phyloP scores from a whole-genome alignment of 2,113 vertebrate genomes.

The Nycticryphes semicollaris region DNA sequence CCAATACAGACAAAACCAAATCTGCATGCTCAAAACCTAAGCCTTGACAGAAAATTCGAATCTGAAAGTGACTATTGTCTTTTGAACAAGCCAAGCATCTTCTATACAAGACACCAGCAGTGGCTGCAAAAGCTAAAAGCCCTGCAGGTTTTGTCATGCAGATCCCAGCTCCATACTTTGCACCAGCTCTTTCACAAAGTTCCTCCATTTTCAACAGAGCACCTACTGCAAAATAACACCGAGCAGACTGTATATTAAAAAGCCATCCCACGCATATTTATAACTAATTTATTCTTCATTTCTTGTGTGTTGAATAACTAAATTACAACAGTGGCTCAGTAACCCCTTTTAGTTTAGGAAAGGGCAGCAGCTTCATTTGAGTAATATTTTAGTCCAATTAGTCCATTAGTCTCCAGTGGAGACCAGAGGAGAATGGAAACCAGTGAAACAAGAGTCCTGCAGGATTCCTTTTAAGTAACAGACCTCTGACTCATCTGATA shows the following conservation, averaged over 20 bases:
- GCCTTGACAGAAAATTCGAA: neutral
- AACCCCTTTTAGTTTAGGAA: conserved; percentile 72
- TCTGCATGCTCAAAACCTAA: neutral
- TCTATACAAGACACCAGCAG: neutral
- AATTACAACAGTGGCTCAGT: conserved; percentile 73
- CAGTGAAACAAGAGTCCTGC: conserved; percentile 46
- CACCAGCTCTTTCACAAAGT: conserved; percentile 25
- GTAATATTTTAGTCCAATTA: conserved; percentile 73
- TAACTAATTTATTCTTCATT: conserved; percentile 71
- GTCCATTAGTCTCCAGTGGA: conserved; percentile 74
- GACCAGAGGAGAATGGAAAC: conserved; percentile 62
- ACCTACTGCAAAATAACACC: conserved; percentile 55
- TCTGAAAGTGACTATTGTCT: neutral
- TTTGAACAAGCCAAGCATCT: neutral
- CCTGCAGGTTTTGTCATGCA: neutral
- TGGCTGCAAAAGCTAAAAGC: neutral
- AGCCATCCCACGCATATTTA: conserved; percentile 63
- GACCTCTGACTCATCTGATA: conserved; percentile 55
- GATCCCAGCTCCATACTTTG: neutral
- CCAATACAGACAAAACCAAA: neutral
- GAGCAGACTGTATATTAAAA: conserved; percentile 63
- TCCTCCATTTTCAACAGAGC: conserved; percentile 41
- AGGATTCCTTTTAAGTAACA: conserved; percentile 63
- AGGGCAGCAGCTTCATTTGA: conserved; percentile 71
- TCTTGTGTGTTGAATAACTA: conserved; percentile 67